These are phyloP conservation scores for Troglohyphantes excavatus DNA, from an alignment of 2,888 invertebrate genomes.

Conservation along the genomic window DNA sequence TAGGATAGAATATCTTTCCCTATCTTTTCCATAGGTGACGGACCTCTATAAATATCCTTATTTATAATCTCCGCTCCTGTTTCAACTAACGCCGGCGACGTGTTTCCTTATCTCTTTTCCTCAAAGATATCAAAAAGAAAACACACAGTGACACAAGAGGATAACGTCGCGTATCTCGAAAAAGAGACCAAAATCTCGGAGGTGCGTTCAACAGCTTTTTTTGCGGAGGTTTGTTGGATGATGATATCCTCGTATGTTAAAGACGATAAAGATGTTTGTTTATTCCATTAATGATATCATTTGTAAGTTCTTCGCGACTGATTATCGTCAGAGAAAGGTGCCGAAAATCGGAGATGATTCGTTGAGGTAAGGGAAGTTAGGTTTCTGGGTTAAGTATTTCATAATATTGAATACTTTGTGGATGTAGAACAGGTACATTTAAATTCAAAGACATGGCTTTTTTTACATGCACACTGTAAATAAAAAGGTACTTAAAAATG, in stretches of 20 bases:
- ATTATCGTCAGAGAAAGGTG: neutral
- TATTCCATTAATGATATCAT: neutral
- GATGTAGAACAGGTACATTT: no score
- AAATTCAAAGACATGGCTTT: no score
- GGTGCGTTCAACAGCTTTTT: neutral
- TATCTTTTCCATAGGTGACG: slow-evolving; percentile 3
- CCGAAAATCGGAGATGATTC: no score
- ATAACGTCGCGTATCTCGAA: neutral
- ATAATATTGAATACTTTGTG: no score
- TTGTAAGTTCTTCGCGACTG: neutral
- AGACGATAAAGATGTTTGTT: neutral
- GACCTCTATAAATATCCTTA: neutral
- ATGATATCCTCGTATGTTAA: neutral
- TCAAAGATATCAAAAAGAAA: neutral
- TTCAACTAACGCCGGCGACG: neutral
- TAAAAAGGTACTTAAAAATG: no score
- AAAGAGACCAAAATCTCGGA: neutral
- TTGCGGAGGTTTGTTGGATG: neutral
- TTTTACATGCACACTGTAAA: no score
- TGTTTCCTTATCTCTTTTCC: slow-evolving; percentile 5
- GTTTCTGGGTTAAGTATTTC: no score
- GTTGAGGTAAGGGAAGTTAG: no score
- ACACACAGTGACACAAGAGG: neutral
- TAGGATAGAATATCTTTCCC: no score
- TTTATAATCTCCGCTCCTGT: neutral